A percentile compares a stretch with the other conserved stretches of the same genome.
Conservation (phyloP, 2,113 vertebrate species). For the Zosterops lateralis region DNA sequence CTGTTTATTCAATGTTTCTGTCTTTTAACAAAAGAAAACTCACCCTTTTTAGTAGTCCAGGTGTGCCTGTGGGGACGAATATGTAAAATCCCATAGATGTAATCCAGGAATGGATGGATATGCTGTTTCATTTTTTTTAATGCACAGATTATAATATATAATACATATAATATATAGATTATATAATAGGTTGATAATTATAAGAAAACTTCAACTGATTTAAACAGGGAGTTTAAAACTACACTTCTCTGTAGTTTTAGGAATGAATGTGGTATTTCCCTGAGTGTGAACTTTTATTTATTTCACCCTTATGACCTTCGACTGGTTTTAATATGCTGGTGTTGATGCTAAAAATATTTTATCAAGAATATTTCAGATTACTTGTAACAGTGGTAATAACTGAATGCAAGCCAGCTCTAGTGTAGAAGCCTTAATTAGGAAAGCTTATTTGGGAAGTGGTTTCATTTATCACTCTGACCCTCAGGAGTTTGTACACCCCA, state of each 20-base stretch:
- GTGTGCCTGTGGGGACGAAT: neutral
- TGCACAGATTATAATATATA: neutral
- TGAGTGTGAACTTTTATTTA: neutral
- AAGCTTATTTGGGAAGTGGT: conserved; percentile 67
- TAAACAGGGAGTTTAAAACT: neutral
- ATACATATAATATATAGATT: too few relatives aligned
- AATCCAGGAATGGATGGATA: neutral
- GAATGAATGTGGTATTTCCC: neutral
- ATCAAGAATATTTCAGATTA: conserved; percentile 68
- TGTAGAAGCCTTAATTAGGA: conserved; percentile 62
- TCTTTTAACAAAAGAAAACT: neutral
- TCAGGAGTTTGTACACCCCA: neutral
- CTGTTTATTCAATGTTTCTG: neutral
- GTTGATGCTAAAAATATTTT: conserved; percentile 64
- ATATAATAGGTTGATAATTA: neutral
- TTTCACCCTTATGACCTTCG: conserved; percentile 58
- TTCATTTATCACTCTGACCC: conserved; percentile 55
- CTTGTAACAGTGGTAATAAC: conserved; percentile 54
- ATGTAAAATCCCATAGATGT: neutral
- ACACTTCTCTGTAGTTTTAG: neutral
- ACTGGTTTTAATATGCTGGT: neutral
- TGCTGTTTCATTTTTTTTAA: neutral
- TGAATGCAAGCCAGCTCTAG: conserved; percentile 51
- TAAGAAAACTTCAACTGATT: neutral
- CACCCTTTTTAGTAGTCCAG: neutral